Evolutionary conservation across 2,888 invertebrate genomes (phyloP).

Genomic region (Xylophagus ater): DNA sequence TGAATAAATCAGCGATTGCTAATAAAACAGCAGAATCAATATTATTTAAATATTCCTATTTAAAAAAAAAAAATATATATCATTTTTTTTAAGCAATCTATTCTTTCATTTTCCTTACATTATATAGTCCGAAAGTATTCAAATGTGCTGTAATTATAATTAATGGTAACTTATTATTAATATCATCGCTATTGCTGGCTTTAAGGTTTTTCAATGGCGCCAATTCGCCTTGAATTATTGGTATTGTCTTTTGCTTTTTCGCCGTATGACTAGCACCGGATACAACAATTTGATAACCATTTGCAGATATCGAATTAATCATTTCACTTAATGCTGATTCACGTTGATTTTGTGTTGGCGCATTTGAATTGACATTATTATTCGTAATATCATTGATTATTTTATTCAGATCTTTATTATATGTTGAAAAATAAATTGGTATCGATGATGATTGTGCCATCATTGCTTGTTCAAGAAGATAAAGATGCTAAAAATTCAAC

Average conservation of each 20-base stretch:
- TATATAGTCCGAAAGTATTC: conserved; percentile 79
- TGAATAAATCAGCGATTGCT: conserved; percentile 79
- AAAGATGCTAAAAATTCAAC: conserved; percentile 50
- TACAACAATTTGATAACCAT: conserved; percentile 85
- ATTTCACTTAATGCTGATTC: conserved; percentile 74
- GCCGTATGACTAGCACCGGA: conserved; percentile 58
- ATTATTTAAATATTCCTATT: conserved; percentile 72
- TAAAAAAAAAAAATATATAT: not conserved
- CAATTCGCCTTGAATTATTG: conserved; percentile 77
- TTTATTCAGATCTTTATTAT: conserved; percentile 59
- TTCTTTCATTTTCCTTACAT: conserved; percentile 52
- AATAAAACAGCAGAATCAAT: conserved; percentile 80
- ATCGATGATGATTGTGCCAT: conserved; percentile 65
- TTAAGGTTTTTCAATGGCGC: conserved; percentile 35
- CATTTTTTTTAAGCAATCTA: not conserved
- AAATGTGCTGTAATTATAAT: conserved; percentile 89
- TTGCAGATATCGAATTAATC: conserved; percentile 78
- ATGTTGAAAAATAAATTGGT: conserved; percentile 79
- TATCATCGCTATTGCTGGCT: conserved; percentile 43
- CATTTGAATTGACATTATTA: conserved; percentile 43
- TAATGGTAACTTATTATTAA: conserved; percentile 56
- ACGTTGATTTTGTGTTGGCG: conserved; percentile 37
- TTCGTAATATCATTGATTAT: conserved; percentile 66
- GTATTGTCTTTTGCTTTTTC: conserved; percentile 68
- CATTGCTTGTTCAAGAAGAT: conserved; percentile 70